Evolutionary conservation across 2,797 vertebrate genomes (phyloP), one percentile per base, ranked within the genome.

Genomic region (Myotis planiceps): DNA sequence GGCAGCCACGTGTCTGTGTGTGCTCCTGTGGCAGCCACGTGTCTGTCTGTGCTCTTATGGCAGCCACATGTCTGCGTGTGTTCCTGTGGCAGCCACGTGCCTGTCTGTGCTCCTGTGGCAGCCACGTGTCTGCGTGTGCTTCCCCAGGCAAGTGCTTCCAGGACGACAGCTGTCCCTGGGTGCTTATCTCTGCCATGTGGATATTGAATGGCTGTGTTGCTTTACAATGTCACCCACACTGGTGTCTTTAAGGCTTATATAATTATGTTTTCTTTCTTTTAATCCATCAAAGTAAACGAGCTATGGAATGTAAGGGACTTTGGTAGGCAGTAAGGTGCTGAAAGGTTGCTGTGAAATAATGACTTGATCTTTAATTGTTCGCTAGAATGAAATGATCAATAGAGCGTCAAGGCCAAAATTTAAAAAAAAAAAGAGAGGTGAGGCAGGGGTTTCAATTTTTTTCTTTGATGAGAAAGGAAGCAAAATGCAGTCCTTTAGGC

Each of bases 321-420:
- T 10, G 63, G 25, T 21, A 9, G 80, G 34, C 39, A n/a, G 27
- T 53, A 9, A 32, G 9, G 37, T 8, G 12, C 27, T 2, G 27
- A 83, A 72, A 63, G 7, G 18, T 19, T 29, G 29, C 10, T 27
- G 34, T 75, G 34, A 45, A 53, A 15, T 0, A 78, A 47, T 6
- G 21, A 71, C 13, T 82, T 9, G 19, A 27, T 89, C 66, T 88
- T 49, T 90, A 78, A 83, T 74, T 21, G 4, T 6, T 55, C 71
- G 58, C 63, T 29, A 16, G 65, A 92, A 81, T 68, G 63, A 92
- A 69, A 93, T 18, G 51, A 79, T 37, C 27, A 32, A 10, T 79
- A 37, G 45, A 63, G 9, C 1, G 6, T 32, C n/a, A 7, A 13
- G 21, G n/a, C n/a, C 88, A 45, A 83, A 18, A 3, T 65, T 5